phyloP scores from a whole-genome alignment of 2,113 vertebrate genomes.

The Neogobius melanostomus region DNA sequence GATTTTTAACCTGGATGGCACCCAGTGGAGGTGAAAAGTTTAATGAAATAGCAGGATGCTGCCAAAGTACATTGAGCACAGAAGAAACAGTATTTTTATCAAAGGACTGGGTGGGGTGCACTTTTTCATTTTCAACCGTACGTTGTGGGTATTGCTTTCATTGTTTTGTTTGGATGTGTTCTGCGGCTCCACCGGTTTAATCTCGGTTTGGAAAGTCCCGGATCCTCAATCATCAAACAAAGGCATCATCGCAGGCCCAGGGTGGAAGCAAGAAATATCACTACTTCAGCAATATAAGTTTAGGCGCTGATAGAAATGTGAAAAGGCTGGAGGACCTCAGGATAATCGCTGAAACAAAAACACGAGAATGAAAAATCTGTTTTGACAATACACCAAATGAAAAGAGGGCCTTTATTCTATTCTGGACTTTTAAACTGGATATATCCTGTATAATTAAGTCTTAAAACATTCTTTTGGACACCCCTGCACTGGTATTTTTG shows the following conservation, averaged over 20 bases:
- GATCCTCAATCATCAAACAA: slow-evolving; percentile 27
- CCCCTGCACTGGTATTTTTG: no score
- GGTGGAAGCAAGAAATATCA: slow-evolving; percentile 1
- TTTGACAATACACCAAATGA: no score
- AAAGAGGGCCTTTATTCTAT: no score
- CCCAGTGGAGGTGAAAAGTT: background rate
- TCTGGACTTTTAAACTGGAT: no score
- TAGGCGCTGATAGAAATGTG: background rate
- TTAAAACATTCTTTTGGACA: no score
- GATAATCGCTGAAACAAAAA: no score
- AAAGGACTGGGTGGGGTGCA: background rate
- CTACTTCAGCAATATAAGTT: slow-evolving; percentile 6
- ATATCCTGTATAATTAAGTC: no score
- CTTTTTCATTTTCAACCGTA: slow-evolving; percentile 1
- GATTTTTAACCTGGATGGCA: slow-evolving; percentile 10
- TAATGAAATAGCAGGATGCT: slow-evolving; percentile 14
- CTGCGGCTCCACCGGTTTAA: slow-evolving; percentile 11
- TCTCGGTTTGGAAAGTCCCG: slow-evolving; percentile 16
- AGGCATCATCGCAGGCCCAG: slow-evolving; percentile 11
- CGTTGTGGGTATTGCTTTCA: background rate
- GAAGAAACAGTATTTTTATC: background rate
- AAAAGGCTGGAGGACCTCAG: no score
- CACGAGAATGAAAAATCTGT: no score
- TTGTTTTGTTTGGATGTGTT: slow-evolving; percentile 1
- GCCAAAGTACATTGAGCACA: background rate